These are phyloP conservation scores for Nesoenas mayeri DNA, from an alignment of 2,113 vertebrate species.

Conservation along the genomic window DNA sequence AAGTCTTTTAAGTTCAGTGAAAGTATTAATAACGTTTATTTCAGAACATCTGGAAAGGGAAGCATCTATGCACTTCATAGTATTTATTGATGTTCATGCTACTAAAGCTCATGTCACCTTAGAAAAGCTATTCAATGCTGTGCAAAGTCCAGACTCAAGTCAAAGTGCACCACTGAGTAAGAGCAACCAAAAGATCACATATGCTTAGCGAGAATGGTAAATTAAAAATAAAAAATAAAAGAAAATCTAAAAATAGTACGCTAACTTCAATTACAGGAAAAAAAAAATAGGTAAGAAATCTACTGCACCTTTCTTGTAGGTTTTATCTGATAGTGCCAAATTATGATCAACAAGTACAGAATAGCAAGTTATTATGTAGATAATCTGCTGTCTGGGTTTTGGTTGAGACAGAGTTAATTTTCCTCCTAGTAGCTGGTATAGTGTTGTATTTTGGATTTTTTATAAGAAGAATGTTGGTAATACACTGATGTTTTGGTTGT, in stretches of 20 bases:
- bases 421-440: no score
- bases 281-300: background rate
- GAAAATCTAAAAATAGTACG: background rate
- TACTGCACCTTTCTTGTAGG: background rate
- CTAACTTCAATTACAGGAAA: background rate
- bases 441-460: no score
- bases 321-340: background rate
- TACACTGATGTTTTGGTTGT: no score
- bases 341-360: background rate
- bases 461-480: no score
- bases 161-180: background rate
- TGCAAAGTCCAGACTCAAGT: background rate
- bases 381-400: no score
- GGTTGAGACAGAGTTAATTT: no score
- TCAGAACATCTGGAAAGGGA: background rate
- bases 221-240: background rate
- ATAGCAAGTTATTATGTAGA: rapidly evolving
- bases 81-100: background rate
- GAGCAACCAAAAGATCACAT: background rate
- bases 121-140: background rate
- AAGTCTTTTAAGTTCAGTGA: background rate
- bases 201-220: background rate
- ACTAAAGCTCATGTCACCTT: background rate
- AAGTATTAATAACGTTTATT: background rate
- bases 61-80: background rate